These are phyloP conservation scores for Drosophila nasuta DNA, from an alignment of 1,140 invertebrate genomes.

Conservation along the genomic window DNA sequence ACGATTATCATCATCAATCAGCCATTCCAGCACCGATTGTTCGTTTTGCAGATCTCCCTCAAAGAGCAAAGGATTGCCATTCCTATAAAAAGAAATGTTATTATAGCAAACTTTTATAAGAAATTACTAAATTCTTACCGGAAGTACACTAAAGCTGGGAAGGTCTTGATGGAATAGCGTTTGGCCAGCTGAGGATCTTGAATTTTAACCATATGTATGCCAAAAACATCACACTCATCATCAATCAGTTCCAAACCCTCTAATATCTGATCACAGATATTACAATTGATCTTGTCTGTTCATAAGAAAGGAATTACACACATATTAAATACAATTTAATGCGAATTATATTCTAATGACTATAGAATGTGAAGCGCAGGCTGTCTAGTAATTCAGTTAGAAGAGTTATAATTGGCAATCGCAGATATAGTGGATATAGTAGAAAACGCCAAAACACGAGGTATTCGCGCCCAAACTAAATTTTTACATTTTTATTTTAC, in stretches of 20 bases:
- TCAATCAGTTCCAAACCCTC: conserved; percentile 96
- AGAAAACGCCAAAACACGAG: conserved; percentile 83
- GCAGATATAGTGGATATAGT: conserved; percentile 29
- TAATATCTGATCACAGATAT: conserved; percentile 96
- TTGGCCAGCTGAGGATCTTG: conserved; percentile 96
- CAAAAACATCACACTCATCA: conserved; percentile 96
- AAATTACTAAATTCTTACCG: conserved; percentile 66
- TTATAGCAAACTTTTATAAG: background rate
- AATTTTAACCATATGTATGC: conserved; percentile 97
- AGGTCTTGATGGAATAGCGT: conserved; percentile 97
- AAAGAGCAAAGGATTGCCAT: conserved; percentile 96
- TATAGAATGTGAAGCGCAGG: conserved; percentile 38
- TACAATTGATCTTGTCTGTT: conserved; percentile 95
- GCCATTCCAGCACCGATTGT: conserved; percentile 95
- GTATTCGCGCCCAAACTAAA: conserved; percentile 85
- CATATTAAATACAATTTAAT: conserved; percentile 12
- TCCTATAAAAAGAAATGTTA: conserved; percentile 81
- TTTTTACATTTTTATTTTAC: conserved; percentile 23
- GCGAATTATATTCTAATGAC: background rate
- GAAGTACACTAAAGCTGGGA: conserved; percentile 96
- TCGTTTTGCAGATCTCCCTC: conserved; percentile 97
- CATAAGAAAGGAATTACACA: background rate
- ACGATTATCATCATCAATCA: conserved; percentile 96
- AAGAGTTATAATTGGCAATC: conserved; percentile 51
- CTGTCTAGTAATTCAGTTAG: conserved; percentile 37